A percentile compares a stretch with the other conserved stretches of the same genome.
Conservation (phyloP, 2,113 vertebrate genomes). For the Lophius piscatorius region DNA sequence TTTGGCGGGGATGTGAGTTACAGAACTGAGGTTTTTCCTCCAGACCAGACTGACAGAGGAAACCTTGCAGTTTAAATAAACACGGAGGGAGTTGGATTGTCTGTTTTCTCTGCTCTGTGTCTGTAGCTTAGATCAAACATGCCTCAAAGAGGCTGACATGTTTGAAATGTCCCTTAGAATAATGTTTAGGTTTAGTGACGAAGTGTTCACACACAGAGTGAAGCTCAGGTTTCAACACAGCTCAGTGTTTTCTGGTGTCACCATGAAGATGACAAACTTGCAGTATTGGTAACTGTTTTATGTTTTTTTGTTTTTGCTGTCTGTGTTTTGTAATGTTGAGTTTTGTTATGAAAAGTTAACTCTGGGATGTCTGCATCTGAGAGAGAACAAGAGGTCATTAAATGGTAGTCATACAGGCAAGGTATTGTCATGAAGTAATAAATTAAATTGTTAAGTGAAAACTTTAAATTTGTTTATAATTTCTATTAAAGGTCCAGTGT, state of each 20-base stretch:
- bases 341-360: no score
- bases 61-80: slow-evolving; percentile 42
- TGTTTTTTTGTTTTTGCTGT: no score
- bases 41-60: slow-evolving; percentile 21
- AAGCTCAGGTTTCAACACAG: no score
- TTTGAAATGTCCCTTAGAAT: slow-evolving; percentile 41
- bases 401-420: no score
- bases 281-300: neutral
- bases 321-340: no score
- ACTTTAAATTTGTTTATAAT: no score
- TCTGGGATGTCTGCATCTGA: no score
- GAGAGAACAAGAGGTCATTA: no score
- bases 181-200: slow-evolving; percentile 14
- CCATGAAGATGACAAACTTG: neutral
- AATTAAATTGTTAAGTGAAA: no score
- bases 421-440: no score
- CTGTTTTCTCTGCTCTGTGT: slow-evolving; percentile 21
- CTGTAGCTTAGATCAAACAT: slow-evolving; percentile 39
- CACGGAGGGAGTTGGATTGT: slow-evolving; percentile 33
- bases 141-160: slow-evolving; percentile 32
- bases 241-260: neutral
- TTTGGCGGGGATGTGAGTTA: neutral
- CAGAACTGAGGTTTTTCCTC: slow-evolving; percentile 18
- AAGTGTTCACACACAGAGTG: neutral
- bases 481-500: no score